Evolutionary conservation across 2,797 vertebrate genomes (phyloP).

Genomic region (Myotis pilosus): DNA sequence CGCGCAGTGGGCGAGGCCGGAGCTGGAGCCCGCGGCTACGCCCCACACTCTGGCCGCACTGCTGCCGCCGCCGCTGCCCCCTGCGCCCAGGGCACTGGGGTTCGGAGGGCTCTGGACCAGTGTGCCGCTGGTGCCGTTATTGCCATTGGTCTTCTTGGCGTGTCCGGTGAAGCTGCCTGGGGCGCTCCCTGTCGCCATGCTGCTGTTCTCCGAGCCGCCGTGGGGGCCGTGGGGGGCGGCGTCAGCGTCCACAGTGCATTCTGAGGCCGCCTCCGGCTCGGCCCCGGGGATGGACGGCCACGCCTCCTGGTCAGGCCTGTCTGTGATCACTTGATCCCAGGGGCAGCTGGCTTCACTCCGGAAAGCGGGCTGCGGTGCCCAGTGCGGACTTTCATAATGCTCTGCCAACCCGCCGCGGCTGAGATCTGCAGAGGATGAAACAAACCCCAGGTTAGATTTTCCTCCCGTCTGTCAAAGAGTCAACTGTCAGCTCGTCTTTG

Average conservation of each 20-base stretch:
- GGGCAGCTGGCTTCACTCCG: conserved; percentile 88
- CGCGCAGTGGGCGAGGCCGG: conserved; percentile 87
- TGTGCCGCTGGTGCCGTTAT: conserved; percentile 86
- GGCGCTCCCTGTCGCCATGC: conserved; percentile 96
- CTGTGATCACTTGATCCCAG: conserved; percentile 94
- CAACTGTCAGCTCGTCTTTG: neutral
- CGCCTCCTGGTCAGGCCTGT: conserved; percentile 91
- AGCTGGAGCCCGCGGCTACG: conserved; percentile 88
- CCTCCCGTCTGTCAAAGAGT: neutral
- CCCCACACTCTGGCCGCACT: conserved; percentile 91
- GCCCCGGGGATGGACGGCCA: conserved; percentile 91
- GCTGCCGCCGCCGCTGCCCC: conserved; percentile 83
- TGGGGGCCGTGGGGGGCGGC: conserved; percentile 87
- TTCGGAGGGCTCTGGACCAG: conserved; percentile 87
- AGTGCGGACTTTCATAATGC: conserved; percentile 94
- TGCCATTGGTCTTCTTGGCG: conserved; percentile 93
- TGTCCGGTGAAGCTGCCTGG: conserved; percentile 92
- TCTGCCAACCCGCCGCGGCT: conserved; percentile 90
- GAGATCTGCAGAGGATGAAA: conserved; percentile 88
- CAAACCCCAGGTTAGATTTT: conserved; percentile 41
- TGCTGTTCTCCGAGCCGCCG: conserved; percentile 91
- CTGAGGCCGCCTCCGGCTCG: conserved; percentile 90
- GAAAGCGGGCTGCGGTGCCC: conserved; percentile 89
- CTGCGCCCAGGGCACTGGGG: conserved; percentile 87
- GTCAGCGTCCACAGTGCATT: conserved; percentile 94